Conservation (phyloP, 2,113 vertebrate species). For the Percina caprodes region DNA sequence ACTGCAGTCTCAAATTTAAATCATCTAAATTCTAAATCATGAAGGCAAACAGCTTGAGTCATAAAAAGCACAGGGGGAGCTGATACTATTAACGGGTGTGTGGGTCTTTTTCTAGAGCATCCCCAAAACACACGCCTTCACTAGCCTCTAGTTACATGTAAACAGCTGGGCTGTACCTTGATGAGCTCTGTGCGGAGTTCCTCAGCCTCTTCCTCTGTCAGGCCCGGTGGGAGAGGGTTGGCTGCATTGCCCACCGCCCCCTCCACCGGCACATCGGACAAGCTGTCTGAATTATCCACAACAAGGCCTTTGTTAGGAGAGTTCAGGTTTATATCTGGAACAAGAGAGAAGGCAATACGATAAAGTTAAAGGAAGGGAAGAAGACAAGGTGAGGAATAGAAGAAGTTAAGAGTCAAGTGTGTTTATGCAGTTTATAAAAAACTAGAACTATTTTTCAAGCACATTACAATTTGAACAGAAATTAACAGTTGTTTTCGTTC, state of each 20-base stretch:
- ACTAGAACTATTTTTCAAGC: too few relatives aligned
- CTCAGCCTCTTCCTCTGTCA: conserved; percentile 91
- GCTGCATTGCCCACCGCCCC: conserved; percentile 63
- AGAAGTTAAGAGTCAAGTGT: neutral
- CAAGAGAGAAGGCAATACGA: neutral
- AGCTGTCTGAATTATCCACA: conserved; percentile 77
- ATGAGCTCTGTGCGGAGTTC: conserved; percentile 89
- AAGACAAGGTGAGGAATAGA: neutral
- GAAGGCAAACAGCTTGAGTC: too few relatives aligned
- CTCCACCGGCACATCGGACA: conserved; percentile 87
- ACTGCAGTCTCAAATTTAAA: neutral
- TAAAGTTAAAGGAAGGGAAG: neutral
- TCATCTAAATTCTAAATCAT: too few relatives aligned
- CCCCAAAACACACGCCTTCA: neutral
- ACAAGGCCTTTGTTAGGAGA: conserved; percentile 95
- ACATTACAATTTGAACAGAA: too few relatives aligned
- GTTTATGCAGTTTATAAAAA: too few relatives aligned
- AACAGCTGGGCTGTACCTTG: conserved; percentile 84
- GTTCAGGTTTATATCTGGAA: conserved; percentile 98
- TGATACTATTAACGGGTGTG: too few relatives aligned
- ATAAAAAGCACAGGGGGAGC: too few relatives aligned
- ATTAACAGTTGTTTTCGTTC: too few relatives aligned
- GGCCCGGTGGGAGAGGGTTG: conserved; percentile 81
- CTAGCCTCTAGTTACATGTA: neutral
- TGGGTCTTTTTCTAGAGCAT: neutral